These are phyloP conservation scores for Caenorhabditis sp. DNA, from an alignment of 2,888 invertebrate genomes.

Conservation along the genomic window DNA sequence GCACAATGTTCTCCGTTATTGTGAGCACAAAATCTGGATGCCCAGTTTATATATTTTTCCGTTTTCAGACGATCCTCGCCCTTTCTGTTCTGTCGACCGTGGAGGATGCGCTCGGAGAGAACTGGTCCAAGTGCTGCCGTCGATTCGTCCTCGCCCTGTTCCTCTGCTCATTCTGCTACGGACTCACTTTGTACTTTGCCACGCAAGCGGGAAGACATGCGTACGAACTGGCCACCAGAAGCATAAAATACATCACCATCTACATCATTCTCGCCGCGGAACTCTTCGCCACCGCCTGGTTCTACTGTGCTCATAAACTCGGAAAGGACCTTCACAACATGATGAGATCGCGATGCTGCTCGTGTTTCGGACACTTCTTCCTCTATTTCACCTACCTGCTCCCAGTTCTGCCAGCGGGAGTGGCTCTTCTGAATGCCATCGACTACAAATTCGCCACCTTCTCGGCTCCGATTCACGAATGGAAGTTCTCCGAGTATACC, in stretches of 20 bases:
- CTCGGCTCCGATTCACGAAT: slow-evolving; percentile 70
- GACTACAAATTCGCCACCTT: slow-evolving; percentile 74
- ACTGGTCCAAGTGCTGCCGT: slow-evolving; percentile 75
- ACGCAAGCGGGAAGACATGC: slow-evolving; percentile 76
- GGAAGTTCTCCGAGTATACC: slow-evolving; percentile 74
- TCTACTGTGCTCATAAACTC: slow-evolving; percentile 79
- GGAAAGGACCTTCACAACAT: slow-evolving; percentile 77
- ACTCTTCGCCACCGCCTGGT: slow-evolving; percentile 77
- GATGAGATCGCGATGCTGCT: slow-evolving; percentile 72
- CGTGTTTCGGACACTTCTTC: slow-evolving; percentile 76
- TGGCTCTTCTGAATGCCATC: slow-evolving; percentile 73
- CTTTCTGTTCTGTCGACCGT: slow-evolving; percentile 75
- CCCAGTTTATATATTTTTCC: not conserved
- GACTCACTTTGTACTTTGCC: slow-evolving; percentile 73
- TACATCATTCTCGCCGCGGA: slow-evolving; percentile 76
- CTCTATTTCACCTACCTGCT: slow-evolving; percentile 76
- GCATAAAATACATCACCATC: slow-evolving; percentile 75
- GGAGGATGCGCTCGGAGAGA: slow-evolving; percentile 78
- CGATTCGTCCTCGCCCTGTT: slow-evolving; percentile 76
- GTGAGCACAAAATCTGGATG: too few relatives aligned
- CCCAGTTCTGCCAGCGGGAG: slow-evolving; percentile 76
- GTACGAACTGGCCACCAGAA: slow-evolving; percentile 74
- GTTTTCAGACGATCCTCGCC: slow-evolving; percentile 73
- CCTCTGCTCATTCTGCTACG: slow-evolving; percentile 68
- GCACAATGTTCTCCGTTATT: slow-evolving; percentile 72